Base-by-base conservation (phyloP, 2,888 invertebrate species). In the Pristionchus mayeri region DNA sequence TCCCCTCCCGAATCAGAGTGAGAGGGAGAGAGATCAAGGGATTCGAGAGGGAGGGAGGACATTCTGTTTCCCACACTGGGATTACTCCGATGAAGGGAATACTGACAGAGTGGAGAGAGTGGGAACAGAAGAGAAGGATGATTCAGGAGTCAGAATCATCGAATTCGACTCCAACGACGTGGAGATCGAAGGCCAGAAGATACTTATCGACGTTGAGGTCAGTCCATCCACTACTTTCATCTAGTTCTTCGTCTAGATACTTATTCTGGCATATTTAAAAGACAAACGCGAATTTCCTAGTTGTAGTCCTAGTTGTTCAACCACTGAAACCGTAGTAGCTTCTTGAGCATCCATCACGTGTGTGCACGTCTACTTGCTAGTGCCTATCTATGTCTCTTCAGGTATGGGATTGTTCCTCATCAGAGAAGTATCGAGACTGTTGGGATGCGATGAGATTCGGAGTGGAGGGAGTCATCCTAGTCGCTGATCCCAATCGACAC, bases 401-500 rank as follows among this genome's bases (percentile, higher is more conserved):
- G 79, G 81, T 89, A 9, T 89, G 89, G 89, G 89, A 89, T 78
- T 88, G 88, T 34, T 86, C 88, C 75, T 88, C 88, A 1, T 88
- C 88, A 60, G 52, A 37, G 21, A 89, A 87, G 87, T 87, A 71
- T 24, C 60, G 71, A 3, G 67, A 94, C 13, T 96, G 96, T 91
- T 96, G 96, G 96, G 95, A 96, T 48, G 95, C 95, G 0, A 94
- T 96, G 86, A 95, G 95, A 71, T 93, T 95, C 87, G 95, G 95
- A 87, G 94, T 95, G 0, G 94, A 95, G 87, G 96, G 96, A 11
- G 95, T 96, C 11, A 94, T 96, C 86, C 94, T 96, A 86, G 95
- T 96, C 0, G 95, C 95, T 92, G 94, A 94, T 89, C 94, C 94
- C 18, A 94, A 94, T 75, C 86, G 85, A 48, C 86, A 89, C 85